Base-by-base conservation (phyloP, 2,888 invertebrate genomes). In the Ferdinandea cuprea region DNA sequence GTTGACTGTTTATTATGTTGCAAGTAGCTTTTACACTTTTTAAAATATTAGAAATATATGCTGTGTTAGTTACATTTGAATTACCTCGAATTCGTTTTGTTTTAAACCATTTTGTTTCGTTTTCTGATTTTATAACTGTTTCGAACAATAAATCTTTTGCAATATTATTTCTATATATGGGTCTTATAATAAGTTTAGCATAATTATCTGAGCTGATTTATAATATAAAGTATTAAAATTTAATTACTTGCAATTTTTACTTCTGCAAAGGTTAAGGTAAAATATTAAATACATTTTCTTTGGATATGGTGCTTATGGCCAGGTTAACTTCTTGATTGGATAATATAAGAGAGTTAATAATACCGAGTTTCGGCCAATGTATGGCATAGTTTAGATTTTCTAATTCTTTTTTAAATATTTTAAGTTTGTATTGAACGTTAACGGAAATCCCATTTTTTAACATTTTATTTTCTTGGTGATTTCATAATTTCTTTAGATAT, bases 301-400 rank as follows among this genome's bases (percentile, higher is more conserved):
- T 56, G 9, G 71, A 52, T 37, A 81, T 28, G 19, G 52, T 76
- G 30, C 52, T 48, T 25, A 54, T 66, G n/a, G 42, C 58, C 25
- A 68, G 28, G 15, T 52, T 56, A 37, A 74, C 66, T 59, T 85
- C 76, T 54, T 46, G 28, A 40, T 68, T 76, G 19, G 72, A 85
- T 19, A 84, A 42, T 15, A 84, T 65, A 13, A 78, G 37, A 30
- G 80, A 73, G 28, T 80, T 85, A 15, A 81, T 52, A 28, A 83
- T 61, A 11, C 46, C 46, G 11, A 78, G 13, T 25, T 66, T 71
- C 5, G 83, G 71, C 74, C 76, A 79, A 46, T 83, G 72, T 30
- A 80, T 80, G 28, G 84, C 80, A 58, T 68, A 56, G 44, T 69
- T 65, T 32, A 81, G 56, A 46, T 83, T 66, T 37, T 54, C 37